Base-by-base conservation (phyloP, 2,888 invertebrate genomes). In the Coelopa pilipes region DNA sequence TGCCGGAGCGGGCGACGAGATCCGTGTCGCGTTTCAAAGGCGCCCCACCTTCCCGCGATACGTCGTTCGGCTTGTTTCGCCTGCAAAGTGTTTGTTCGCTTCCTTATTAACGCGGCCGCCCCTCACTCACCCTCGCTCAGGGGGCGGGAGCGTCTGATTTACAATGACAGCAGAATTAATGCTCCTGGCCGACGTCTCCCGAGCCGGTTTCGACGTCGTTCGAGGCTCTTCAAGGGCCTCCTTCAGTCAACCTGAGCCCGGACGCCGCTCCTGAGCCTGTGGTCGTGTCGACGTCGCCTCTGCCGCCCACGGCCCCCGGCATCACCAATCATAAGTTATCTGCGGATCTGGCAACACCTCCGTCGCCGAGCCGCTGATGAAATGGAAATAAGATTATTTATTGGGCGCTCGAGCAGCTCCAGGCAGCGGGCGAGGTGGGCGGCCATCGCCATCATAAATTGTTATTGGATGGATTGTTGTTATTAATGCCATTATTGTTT, bases 81-180 rank as follows among this genome's bases (percentile, higher is more conserved):
- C 34, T 34, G 2, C 7, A 34, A 34, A 34, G 4, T 34, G 34
- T 34, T 34, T 34, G 7, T 34, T 34, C 34, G 34, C 7, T 34
- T 34, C 34, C 34, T 34, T 34, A 34, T 34, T 34, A 34, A 7
- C 34, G 34, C 34, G 34, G 7, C 34, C 57, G 24, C 57, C 24
- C 24, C 21, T 5, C 4, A 4, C 9, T 12, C 57, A 12, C 21
- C 10, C 0, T 45, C 34, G 60, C 13, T 60, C 24, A 13, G 1
- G 60, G 21, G 21, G 34, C 10, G 19, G 17, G 45, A 46, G 45
- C 62, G 70, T 72, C 72, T 76, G 74, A 76, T 74, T 72, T 72
- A 72, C 66, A 72, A 72, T 57, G 72, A 72, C 72, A 72, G 66
- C 66, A 65, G 67, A 74, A 76, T 76, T 67, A 66, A 74, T 76